Base-by-base conservation (phyloP, 2,113 vertebrate genomes). In the Lasiurus borealis region DNA sequence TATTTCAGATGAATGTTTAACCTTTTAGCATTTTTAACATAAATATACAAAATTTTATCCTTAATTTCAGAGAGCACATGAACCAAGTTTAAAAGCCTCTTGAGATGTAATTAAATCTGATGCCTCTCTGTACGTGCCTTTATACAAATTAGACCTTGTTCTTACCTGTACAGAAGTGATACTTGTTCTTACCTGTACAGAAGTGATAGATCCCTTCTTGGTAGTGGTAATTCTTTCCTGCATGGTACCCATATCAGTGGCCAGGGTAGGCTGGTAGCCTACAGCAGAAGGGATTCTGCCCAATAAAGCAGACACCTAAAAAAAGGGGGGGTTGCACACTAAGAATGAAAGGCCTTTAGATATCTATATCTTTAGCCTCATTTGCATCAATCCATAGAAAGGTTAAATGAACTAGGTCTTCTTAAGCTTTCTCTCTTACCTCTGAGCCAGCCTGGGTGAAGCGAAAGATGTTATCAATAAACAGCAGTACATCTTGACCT, bases 181-280 rank as follows among this genome's bases (percentile, higher is more conserved):
- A 69, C 19, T 1, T 82, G 54, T 76, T 78, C 62, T 97, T 97
- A 99, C 99, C 98, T 99, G 99, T 88, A 99, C 99, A 23, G 99
- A 99, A 8, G 99, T 99, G 98, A 99, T 99, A 9, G 99, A 99
- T 5, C 99, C 99, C 95, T 99, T 99, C 98, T 99, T 99, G 0
- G 99, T 99, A 98, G 99, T 99, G 95, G 99, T 99, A 97, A 99
- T 99, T 85, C 99, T 98, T 97, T 99, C 99, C 98, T 99, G 99
- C 99, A 99, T 99, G 98, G 99, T 99, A 93, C 99, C 99, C 99
- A 99, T 99, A 97, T 99, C 99, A 59, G 99, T 99, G 97, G 99
- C 99, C 98, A 99, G 98, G 0, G 99, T 99, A 96, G 99, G 99
- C 98, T 99, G 99, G 98, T 99, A 99, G 91, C 99, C 99, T 98